Conservation (phyloP, 2,888 invertebrate species). For the Strigamia crassipes region DNA sequence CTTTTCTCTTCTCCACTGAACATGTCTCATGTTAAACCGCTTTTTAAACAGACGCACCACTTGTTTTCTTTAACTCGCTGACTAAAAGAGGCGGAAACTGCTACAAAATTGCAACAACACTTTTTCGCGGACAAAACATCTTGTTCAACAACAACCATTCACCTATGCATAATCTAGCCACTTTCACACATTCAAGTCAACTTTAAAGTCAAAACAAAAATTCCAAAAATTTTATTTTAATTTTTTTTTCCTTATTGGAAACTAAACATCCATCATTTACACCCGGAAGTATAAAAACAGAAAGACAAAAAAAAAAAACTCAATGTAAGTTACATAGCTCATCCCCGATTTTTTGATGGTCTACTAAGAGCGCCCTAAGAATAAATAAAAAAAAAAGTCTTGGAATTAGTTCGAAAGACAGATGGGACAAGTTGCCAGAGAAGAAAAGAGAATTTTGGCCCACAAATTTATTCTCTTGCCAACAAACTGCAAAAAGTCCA, state of each 20-base stretch:
- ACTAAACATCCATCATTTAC: neutral
- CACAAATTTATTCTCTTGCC: slow-evolving; percentile 8
- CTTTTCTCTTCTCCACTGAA: slow-evolving; percentile 40
- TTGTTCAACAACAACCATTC: slow-evolving; percentile 35
- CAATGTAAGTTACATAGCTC: neutral
- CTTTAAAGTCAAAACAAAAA: neutral
- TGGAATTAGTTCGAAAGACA: slow-evolving; percentile 18
- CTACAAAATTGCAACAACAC: slow-evolving; percentile 28
- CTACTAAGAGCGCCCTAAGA: neutral
- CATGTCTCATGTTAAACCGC: slow-evolving; percentile 25
- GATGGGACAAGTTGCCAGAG: slow-evolving; percentile 25
- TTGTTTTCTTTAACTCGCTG: neutral
- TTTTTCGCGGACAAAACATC: slow-evolving; percentile 32
- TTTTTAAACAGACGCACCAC: neutral
- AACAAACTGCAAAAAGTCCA: slow-evolving; percentile 34
- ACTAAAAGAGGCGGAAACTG: slow-evolving; percentile 19
- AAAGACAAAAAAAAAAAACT: neutral
- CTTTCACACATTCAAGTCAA: neutral
- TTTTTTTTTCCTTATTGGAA: neutral
- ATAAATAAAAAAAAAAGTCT: slow-evolving; percentile 1
- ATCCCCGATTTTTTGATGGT: neutral
- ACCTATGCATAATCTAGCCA: slow-evolving; percentile 5
- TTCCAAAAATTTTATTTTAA: neutral
- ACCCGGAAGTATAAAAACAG: neutral
- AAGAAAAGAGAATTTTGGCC: slow-evolving; percentile 10